Base-by-base conservation (phyloP, 2,888 invertebrate genomes). In the Neuroscelio doddi region DNA sequence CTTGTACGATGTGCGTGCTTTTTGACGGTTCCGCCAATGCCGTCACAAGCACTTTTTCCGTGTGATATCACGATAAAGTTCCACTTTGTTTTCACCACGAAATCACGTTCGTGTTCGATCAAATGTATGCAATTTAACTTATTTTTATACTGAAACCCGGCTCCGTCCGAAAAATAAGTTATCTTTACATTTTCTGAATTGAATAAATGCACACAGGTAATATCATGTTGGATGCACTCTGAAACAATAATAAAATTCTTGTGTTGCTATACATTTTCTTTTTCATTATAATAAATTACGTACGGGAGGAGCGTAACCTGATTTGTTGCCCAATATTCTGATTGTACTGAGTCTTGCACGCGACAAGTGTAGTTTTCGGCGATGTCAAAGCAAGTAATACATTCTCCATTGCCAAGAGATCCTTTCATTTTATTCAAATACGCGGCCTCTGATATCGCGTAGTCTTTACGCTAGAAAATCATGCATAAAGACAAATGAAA, bases 41-140 rank as follows among this genome's bases (percentile, higher is more conserved):
- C 61, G 29, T 61, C 50, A 32, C 53, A 46, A 1, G 65, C 61
- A 16, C 58, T 45, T 32, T 58, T 58, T 8, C 58, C 50, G 27
- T 59, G 59, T n/a, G 59, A 55, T 36, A 56, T 51, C 14, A 59
- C 59, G 27, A 64, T 58, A 55, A 64, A 64, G 12, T 44, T 47
- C 63, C 46, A 63, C 39, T 50, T 46, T 1, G 38, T 38, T 5
- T 63, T 34, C 1, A 51, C 36, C 1, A 29, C 46, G 41, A 30
- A 21, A 30, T 62, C 62, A 49, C 17, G 14, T 32, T 55, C 29
- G 10, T 51, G 51, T 34, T 55, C 17, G 10, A 10, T 16, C 12
- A 61, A 38, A 36, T 61, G 53, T 14, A 55, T 53, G 39, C 55
- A 62, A 45, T 62, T 55, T 0, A 16, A 42, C n/a, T 63, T 63